phyloP scores from a whole-genome alignment of 2,888 invertebrate species.

The Carabus problematicus region DNA sequence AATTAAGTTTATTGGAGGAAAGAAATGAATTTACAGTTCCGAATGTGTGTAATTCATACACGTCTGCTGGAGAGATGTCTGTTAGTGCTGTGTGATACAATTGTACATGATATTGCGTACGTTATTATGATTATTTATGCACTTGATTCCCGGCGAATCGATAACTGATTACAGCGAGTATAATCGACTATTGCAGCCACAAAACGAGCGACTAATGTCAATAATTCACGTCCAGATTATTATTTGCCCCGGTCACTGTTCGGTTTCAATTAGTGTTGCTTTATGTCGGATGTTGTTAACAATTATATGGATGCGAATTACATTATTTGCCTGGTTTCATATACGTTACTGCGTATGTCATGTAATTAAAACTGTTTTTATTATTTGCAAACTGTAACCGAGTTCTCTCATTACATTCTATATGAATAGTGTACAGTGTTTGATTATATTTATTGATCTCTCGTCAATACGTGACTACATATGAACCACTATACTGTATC shows the following conservation, averaged over 20 bases:
- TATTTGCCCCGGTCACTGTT: conserved; percentile 13
- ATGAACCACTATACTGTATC: no score
- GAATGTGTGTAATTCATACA: no score
- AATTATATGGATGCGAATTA: conserved; percentile 16
- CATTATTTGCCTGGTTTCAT: conserved; percentile 23
- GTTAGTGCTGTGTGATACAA: no score
- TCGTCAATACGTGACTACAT: no score
- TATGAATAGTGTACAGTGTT: no score
- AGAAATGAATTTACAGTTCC: no score
- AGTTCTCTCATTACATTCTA: no score
- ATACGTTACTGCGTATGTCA: conserved; percentile 21
- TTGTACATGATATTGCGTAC: conserved; percentile 25
- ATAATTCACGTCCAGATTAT: conserved; percentile 19
- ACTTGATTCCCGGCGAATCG: conserved; percentile 34
- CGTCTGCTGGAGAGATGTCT: no score
- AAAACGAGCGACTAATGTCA: conserved; percentile 18
- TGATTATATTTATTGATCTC: no score
- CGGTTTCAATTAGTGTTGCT: conserved; percentile 21
- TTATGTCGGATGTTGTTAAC: conserved; percentile 15
- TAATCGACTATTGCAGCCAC: conserved; percentile 30
- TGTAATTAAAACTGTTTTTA: conserved; percentile 22
- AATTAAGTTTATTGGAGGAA: no score
- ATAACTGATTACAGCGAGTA: conserved; percentile 37
- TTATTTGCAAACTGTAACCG: neutral
- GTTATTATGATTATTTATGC: conserved; percentile 36